Evolutionary conservation across 2,113 vertebrate species (phyloP).

Genomic region (Leucoraja erinaceus): DNA sequence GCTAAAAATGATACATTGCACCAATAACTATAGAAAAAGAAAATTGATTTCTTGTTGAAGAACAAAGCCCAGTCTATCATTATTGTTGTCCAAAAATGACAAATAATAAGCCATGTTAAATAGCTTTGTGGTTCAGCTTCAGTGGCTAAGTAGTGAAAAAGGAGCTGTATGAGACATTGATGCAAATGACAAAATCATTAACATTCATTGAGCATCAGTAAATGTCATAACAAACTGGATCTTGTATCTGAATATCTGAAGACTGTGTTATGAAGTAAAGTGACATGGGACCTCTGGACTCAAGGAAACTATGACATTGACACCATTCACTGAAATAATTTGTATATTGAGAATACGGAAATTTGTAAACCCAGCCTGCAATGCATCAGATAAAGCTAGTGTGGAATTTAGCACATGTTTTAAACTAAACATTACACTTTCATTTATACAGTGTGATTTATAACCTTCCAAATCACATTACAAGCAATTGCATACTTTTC

Average conservation of each 20-base stretch:
- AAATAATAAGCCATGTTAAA: not conserved
- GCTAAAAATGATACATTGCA: not conserved
- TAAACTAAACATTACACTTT: not conserved
- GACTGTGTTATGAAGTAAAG: not conserved
- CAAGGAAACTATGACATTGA: not conserved
- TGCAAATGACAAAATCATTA: constrained; percentile 9
- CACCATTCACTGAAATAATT: not conserved
- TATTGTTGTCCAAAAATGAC: constrained; percentile 9
- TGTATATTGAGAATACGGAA: not conserved
- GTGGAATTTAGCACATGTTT: not conserved
- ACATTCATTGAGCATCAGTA: not conserved
- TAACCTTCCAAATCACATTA: not conserved
- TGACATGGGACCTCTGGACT: not conserved
- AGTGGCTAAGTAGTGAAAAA: not conserved
- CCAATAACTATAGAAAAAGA: not conserved
- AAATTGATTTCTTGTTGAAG: constrained; percentile 24
- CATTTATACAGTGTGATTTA: not conserved
- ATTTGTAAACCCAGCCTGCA: not conserved
- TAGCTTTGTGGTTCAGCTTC: not conserved
- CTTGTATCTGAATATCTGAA: not conserved
- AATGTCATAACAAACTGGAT: constrained; percentile 4
- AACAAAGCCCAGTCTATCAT: not conserved
- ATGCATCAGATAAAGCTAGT: not conserved
- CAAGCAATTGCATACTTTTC: too few species aligned
- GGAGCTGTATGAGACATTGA: not conserved